These are phyloP conservation scores for Festucalex cinctus DNA, from an alignment of 2,113 vertebrate genomes.

Conservation along the genomic window DNA sequence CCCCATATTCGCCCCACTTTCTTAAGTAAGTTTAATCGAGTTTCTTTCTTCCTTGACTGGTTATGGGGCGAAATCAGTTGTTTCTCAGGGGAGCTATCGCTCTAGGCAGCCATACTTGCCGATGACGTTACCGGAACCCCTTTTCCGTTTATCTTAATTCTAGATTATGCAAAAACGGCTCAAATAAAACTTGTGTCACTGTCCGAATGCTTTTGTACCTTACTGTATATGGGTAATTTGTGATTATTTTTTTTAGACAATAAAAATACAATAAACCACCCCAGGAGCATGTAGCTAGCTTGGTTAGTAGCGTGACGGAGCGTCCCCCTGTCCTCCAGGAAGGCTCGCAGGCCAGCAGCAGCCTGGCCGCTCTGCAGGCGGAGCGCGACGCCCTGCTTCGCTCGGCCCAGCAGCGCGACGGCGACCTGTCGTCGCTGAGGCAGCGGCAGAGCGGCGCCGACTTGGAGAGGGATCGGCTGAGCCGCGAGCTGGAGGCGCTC, in stretches of 20 bases:
- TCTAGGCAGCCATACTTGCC: no score
- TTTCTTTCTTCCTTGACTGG: no score
- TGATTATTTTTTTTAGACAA: not conserved
- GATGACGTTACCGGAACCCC: no score
- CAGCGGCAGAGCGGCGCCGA: conserved; percentile 54
- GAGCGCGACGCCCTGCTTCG: conserved; percentile 68
- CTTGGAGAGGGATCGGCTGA: conserved; percentile 58
- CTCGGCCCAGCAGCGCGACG: conserved; percentile 45
- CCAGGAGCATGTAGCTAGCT: not conserved
- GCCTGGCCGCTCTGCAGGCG: conserved; percentile 66
- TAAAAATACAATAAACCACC: not conserved
- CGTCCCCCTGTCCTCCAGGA: conserved; percentile 50
- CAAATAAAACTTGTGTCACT: no score
- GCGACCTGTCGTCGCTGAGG: conserved; percentile 65
- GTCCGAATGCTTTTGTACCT: no score
- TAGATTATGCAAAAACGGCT: no score
- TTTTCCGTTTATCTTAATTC: no score
- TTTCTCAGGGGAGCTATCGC: no score
- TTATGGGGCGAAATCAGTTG: no score
- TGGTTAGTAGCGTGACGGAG: not conserved
- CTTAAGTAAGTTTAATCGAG: no score
- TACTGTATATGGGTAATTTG: not conserved
- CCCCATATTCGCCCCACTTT: no score
- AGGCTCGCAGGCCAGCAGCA: conserved; percentile 59
- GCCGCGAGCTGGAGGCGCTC: conserved; percentile 61